Evolutionary conservation across 2,888 invertebrate species (phyloP), one percentile per base, ranked within the genome.

Genomic region (Diaprepes abbreviatus): DNA sequence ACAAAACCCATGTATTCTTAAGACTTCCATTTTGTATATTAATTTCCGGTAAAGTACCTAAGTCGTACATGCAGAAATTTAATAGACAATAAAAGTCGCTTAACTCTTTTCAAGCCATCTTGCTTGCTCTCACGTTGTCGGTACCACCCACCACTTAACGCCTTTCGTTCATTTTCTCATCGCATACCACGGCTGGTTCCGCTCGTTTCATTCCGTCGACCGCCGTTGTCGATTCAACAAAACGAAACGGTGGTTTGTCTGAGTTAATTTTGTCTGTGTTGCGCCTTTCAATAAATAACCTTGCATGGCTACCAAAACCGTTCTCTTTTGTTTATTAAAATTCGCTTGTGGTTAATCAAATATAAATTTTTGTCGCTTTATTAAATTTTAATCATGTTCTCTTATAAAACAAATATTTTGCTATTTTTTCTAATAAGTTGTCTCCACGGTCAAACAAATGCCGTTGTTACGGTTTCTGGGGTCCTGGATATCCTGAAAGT

Each of bases 401-500:
- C n/a, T n/a, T n/a, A n/a, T n/a, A n/a, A n/a, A n/a, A n/a, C n/a
- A n/a, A n/a, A n/a, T 31, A 12, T 40, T 40, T 52, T 63, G 31
- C 40, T 52, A 1, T 14, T 43, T 19, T 45, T 10, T 35, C n/a
- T 28, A 4, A 17, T 57, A 19, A 10, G 16, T 64, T 19, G 19
- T 43, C 43, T 28, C 28, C 58, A 43, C 2, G 16, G n/a, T n/a
- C 35, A 33, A 21, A 45, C 43, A n/a, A 52, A 45, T 33, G 36
- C 66, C 3, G 14, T 45, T n/a, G 24, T 40, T 10, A 38, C 45
- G 1, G 40, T 71, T 3, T 88, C 74, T 71, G 90, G 89, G 75
- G 87, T 88, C 1, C 80, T 90, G 52, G 91, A 91, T 80, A 85
- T 91, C 10, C 78, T 90, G 16, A 86, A 86, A 76, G 79, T 88